These are phyloP conservation scores for Leucophenga varia DNA, from an alignment of 1,140 invertebrate genomes.

Conservation along the genomic window DNA sequence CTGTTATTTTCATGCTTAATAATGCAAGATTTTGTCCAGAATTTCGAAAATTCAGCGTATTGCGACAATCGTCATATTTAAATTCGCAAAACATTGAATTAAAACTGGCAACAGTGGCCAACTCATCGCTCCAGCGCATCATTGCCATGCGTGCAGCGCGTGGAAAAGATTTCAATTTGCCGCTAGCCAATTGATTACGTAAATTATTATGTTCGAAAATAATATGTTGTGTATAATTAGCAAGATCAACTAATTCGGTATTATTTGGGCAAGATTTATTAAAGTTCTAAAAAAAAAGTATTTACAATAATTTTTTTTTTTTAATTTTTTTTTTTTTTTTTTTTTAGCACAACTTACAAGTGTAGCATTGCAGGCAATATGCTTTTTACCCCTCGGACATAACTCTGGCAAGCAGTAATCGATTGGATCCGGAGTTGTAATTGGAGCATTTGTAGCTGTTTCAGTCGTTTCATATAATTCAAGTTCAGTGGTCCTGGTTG, in stretches of 20 bases:
- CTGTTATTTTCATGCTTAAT: constrained; percentile 7
- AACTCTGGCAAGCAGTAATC: constrained; percentile 27
- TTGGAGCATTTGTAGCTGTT: too few species aligned
- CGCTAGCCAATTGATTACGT: constrained; percentile 28
- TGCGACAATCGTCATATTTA: constrained; percentile 31
- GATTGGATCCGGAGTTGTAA: too few species aligned
- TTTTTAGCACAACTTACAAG: constrained; percentile 33
- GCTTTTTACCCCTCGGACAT: constrained; percentile 21
- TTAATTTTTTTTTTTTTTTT: background rate
- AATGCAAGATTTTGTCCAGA: constrained; percentile 33
- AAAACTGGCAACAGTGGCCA: constrained; percentile 24
- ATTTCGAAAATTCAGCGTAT: constrained; percentile 23
- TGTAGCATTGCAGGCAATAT: constrained; percentile 33
- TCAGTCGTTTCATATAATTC: too few species aligned
- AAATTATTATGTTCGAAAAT: constrained; percentile 22
- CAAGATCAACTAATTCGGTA: constrained; percentile 21
- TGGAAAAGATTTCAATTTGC: constrained; percentile 16
- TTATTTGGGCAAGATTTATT: constrained; percentile 11
- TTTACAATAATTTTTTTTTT: too few species aligned
- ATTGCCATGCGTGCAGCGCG: constrained; percentile 32
- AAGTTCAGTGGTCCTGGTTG: too few species aligned
- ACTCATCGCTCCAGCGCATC: constrained; percentile 27
- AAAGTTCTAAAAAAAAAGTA: too few species aligned
- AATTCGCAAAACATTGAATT: constrained; percentile 30
- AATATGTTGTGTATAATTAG: constrained; percentile 15